These are phyloP conservation scores for Synodontis membranacea DNA, from an alignment of 2,113 vertebrate species.

Conservation along the genomic window DNA sequence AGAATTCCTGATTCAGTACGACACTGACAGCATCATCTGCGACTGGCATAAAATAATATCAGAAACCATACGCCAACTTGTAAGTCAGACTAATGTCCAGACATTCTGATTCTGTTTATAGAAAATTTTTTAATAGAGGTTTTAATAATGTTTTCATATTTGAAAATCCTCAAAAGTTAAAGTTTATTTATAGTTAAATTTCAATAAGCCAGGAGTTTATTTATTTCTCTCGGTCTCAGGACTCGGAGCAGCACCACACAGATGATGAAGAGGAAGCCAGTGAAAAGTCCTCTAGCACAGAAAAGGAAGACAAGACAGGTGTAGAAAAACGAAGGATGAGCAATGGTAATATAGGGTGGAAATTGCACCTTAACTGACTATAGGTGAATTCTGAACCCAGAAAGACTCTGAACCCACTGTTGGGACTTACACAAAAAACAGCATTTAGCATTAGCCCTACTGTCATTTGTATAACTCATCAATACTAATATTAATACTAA, in stretches of 20 bases:
- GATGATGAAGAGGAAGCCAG: conserved; percentile 69
- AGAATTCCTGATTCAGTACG: conserved; percentile 90
- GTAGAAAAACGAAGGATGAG: conserved; percentile 70
- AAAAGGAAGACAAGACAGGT: conserved; percentile 65
- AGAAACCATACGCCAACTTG: conserved; percentile 82
- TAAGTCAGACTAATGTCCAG: conserved; percentile 52
- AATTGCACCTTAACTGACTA: not conserved
- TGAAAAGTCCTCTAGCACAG: conserved; percentile 72
- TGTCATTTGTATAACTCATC: not conserved
- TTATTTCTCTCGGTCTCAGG: conserved; percentile 8
- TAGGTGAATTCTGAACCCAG: not conserved
- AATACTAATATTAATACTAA: not conserved
- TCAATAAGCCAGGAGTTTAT: too few relatives aligned
- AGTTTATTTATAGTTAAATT: not conserved
- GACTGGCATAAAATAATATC: conserved; percentile 85
- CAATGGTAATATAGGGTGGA: conserved; percentile 53
- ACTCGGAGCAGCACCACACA: conserved; percentile 35
- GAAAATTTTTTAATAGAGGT: not conserved
- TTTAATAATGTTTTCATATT: not conserved
- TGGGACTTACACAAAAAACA: not conserved
- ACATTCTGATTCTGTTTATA: conserved; percentile 2
- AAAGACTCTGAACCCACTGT: not conserved
- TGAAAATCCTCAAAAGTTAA: not conserved
- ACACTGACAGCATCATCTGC: conserved; percentile 87
- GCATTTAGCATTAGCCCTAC: not conserved